Conservation (phyloP, 2,797 vertebrate genomes). For the Harpagifer antarcticus region DNA sequence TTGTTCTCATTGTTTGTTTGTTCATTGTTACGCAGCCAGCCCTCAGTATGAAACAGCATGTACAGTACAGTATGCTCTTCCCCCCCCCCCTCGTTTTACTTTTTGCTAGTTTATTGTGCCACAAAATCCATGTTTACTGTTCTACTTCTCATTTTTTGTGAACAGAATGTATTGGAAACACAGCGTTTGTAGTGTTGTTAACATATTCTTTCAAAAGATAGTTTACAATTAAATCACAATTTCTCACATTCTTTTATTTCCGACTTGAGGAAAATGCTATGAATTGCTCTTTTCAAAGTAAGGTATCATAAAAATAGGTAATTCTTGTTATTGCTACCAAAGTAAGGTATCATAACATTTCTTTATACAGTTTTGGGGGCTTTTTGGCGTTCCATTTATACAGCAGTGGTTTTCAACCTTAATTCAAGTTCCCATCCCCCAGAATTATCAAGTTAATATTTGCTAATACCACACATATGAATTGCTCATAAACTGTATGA, state of each 20-base stretch:
- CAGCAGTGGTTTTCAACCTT: too few relatives aligned
- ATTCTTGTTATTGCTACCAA: background rate
- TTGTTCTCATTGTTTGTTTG: conserved; percentile 27
- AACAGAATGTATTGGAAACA: background rate
- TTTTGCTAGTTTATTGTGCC: background rate
- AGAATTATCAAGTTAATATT: background rate
- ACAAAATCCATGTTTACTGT: background rate
- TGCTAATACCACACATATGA: too few relatives aligned
- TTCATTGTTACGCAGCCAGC: conserved; percentile 21
- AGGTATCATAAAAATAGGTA: background rate
- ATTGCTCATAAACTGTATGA: too few relatives aligned
- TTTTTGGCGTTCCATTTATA: too few relatives aligned
- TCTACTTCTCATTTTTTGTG: too few relatives aligned
- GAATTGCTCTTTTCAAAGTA: background rate
- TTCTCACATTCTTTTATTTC: too few relatives aligned
- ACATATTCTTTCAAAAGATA: too few relatives aligned
- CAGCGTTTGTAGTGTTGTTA: too few relatives aligned
- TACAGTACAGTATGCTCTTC: background rate
- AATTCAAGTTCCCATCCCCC: too few relatives aligned
- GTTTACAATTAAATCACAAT: too few relatives aligned
- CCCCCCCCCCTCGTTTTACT: conserved; percentile 5
- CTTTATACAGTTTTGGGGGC: too few relatives aligned
- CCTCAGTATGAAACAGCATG: background rate
- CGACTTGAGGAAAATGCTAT: too few relatives aligned
- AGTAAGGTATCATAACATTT: background rate